Base-by-base conservation (phyloP, 2,797 vertebrate species). In the Alfaro cultratus region DNA sequence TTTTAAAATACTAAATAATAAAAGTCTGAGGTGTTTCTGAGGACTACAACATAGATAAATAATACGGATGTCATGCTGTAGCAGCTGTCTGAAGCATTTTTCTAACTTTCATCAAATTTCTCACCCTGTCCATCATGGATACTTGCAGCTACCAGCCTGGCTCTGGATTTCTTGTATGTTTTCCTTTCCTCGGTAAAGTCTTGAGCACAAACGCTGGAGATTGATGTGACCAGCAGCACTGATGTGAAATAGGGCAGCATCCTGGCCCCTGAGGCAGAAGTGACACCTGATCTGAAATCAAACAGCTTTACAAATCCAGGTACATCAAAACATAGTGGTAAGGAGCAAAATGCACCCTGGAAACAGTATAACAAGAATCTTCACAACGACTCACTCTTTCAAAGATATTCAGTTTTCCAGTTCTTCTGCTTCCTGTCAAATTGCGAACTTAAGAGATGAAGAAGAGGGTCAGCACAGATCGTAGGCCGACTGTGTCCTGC, bases 81-180 rank as follows among this genome's bases (percentile, higher is more conserved):
- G 34, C 18, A 26, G 18, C 34, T 72, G 1, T 47, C 12, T 60
- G 12, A 60, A 36, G 39, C 1, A 45, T 41, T 16, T 5, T 26
- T 47, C 4, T n/a, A 26, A 39, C 73, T 34, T 73, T 46, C 1
- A 77, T 64, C 41, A 1, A 72, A 70, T 85, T 76, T 90, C 90
- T 94, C 89, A 98, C 97, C 96, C 97, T 96, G 96, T 74, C 96
- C 94, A 75, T 95, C 94, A 77, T 96, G 86, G 90, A 95, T 86
- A 77, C 93, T 96, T 93, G 93, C 91, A 47, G 93, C 77, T 73
- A 92, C 74, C 16, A 87, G 83, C 85, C 95, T 96, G 76, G 80
- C 68, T 83, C 88, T 96, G 45, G 84, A 75, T 89, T 92, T 96
- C 86, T 89, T 96, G 75, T 79, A 62, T 60, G 85, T 91, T 16